phyloP scores from a whole-genome alignment of 2,113 vertebrate species.

The Numenius arquata region DNA sequence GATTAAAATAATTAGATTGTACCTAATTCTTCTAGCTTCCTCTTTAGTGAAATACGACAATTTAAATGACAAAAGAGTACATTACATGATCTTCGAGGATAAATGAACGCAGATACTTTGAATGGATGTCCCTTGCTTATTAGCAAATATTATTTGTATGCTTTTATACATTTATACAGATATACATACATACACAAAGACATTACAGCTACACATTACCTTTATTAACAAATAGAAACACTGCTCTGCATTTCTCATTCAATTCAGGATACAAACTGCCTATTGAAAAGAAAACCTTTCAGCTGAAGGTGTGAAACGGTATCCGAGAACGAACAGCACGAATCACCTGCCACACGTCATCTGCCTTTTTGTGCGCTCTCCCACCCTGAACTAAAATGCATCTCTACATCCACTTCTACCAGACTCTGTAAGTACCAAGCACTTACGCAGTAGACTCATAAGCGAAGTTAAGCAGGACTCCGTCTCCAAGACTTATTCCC shows the following conservation, averaged over 20 bases:
- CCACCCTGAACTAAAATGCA: accelerated
- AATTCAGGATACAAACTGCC: background rate
- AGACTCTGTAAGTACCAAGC: background rate
- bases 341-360: accelerated
- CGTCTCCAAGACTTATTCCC: constrained; percentile 73
- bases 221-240: background rate
- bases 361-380: background rate
- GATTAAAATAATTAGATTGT: background rate
- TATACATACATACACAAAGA: accelerated
- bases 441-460: constrained; percentile 91
- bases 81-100: accelerated
- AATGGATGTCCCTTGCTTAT: accelerated
- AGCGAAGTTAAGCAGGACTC: constrained; percentile 86
- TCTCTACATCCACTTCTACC: accelerated
- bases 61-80: background rate
- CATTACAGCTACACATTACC: accelerated
- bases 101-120: background rate
- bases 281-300: accelerated
- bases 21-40: background rate
- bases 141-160: accelerated
- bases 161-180: background rate
- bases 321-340: accelerated
- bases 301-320: accelerated
- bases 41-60: background rate
- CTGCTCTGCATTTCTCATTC: accelerated